Percentiles rank a stretch among this genome's conserved stretches.
Conservation (phyloP, 2,888 invertebrate genomes). For the Apotomis capreana region DNA sequence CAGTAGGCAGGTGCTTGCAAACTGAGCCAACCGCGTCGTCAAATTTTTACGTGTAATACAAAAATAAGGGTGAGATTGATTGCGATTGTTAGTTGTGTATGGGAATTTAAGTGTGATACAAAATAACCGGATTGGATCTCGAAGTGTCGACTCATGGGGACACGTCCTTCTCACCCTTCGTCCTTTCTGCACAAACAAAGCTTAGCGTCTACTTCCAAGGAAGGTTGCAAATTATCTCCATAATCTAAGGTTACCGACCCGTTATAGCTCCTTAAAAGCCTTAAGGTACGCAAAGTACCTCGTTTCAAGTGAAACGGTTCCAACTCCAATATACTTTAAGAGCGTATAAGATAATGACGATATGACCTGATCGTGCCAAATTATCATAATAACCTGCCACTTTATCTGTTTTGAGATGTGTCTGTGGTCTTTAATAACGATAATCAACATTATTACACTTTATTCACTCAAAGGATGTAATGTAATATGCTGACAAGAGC, state of each 20-base stretch:
- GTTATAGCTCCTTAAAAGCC: conserved; percentile 19
- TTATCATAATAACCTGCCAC: background rate
- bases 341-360: conserved; percentile 16
- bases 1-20: no score
- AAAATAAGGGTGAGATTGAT: no score
- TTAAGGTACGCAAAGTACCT: conserved; percentile 16
- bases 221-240: conserved; percentile 8
- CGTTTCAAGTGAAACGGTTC: conserved; percentile 14
- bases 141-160: background rate
- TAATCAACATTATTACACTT: no score
- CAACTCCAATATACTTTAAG: background rate
- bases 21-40: no score
- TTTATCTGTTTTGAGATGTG: background rate
- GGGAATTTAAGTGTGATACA: no score
- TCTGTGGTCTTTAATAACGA: no score
- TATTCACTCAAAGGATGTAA: no score
- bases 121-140: no score
- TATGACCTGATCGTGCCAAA: background rate
- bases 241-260: conserved; percentile 25
- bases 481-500: no score
- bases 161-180: background rate
- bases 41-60: no score
- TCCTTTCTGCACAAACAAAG: background rate
- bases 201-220: conserved; percentile 6
- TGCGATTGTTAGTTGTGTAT: no score